These are phyloP conservation scores for Harpegnathos saltator DNA, from an alignment of 1,140 invertebrate species.

Conservation along the genomic window DNA sequence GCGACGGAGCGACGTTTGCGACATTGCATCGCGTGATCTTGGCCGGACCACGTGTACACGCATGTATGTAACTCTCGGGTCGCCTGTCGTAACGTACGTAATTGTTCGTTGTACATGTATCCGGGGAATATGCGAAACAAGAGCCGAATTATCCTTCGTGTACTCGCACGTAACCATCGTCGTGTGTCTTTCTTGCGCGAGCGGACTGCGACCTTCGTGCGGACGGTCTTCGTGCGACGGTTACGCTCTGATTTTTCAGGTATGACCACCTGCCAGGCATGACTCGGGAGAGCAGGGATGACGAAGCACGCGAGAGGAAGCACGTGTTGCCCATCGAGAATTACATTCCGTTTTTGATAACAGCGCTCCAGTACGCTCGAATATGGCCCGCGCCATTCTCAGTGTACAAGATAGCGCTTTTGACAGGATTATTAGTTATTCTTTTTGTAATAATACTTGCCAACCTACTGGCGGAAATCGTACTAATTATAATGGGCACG, in stretches of 20 bases:
- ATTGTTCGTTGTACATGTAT: constrained; percentile 83
- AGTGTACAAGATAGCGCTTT: constrained; percentile 25
- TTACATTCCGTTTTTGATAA: constrained; percentile 12
- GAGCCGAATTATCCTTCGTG: constrained; percentile 69
- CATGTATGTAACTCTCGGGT: constrained; percentile 72
- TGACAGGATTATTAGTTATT: constrained; percentile 1
- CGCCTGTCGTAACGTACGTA: constrained; percentile 83
- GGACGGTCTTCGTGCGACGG: background rate
- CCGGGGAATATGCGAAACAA: constrained; percentile 83
- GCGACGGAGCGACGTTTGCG: too few relatives aligned
- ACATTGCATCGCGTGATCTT: constrained; percentile 4
- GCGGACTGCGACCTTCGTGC: background rate
- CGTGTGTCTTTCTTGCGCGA: constrained; percentile 30
- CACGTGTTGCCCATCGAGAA: background rate
- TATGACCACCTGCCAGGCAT: background rate
- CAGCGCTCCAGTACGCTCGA: background rate
- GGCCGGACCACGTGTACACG: constrained; percentile 18
- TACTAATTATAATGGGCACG: constrained; percentile 34
- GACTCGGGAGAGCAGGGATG: background rate
- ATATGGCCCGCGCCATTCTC: constrained; percentile 52
- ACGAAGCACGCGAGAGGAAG: background rate
- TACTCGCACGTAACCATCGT: constrained; percentile 62
- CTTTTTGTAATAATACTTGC: constrained; percentile 44
- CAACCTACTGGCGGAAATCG: constrained; percentile 57
- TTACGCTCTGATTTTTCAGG: constrained; percentile 27